Evolutionary conservation across 2,797 vertebrate species (phyloP).

Genomic region (Lepilemur ruficaudatus): DNA sequence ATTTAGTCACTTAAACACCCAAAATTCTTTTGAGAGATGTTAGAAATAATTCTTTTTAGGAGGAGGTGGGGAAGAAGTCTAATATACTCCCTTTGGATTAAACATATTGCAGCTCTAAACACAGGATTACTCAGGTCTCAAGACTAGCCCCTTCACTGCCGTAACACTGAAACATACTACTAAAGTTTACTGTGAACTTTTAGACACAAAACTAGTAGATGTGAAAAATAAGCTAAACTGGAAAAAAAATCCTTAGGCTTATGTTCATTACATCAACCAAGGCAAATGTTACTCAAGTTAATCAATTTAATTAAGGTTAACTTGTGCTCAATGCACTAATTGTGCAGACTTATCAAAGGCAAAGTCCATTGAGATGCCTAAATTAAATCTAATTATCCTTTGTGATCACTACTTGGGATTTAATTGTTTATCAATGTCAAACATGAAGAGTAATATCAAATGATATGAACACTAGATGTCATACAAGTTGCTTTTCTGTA

Average conservation of each 20-base stretch:
- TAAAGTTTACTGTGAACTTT: background rate
- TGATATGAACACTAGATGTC: background rate
- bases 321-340: background rate
- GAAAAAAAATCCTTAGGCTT: background rate
- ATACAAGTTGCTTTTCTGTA: background rate
- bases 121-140: background rate
- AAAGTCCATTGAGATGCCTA: slow-evolving; percentile 23
- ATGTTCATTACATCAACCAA: slow-evolving; percentile 15
- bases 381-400: slow-evolving; percentile 41
- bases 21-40: background rate
- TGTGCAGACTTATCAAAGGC: slow-evolving; percentile 37
- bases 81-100: background rate
- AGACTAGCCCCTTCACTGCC: background rate
- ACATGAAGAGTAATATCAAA: background rate
- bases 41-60: background rate
- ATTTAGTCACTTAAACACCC: background rate
- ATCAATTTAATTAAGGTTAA: slow-evolving; percentile 54
- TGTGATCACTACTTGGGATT: background rate
- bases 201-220: background rate
- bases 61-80: background rate
- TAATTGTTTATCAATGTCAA: slow-evolving; percentile 47
- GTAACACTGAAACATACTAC: background rate
- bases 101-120: background rate
- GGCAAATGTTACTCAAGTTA: slow-evolving; percentile 38
- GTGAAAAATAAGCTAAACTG: background rate